These are phyloP conservation scores for Drosophila kikkawai DNA, from an alignment of 1,140 invertebrate species.

Conservation along the genomic window DNA sequence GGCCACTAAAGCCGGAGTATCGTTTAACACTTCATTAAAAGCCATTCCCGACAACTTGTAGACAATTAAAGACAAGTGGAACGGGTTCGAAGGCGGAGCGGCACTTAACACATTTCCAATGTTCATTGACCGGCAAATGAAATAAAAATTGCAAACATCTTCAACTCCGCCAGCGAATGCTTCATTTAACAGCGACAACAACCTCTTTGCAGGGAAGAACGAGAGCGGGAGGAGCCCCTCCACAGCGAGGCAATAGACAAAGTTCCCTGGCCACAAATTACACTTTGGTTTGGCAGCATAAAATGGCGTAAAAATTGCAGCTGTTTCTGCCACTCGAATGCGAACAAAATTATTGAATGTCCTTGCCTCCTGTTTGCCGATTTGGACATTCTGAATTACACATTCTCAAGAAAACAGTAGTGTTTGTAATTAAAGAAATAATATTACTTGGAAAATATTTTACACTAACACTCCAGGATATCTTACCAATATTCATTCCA, in stretches of 20 bases:
- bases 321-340: conserved; percentile 64
- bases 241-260: conserved; percentile 71
- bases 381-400: background rate
- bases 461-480: background rate
- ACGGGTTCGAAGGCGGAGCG: background rate
- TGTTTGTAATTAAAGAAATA: background rate
- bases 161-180: conserved; percentile 70
- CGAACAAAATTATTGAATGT: conserved; percentile 77
- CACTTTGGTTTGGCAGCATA: conserved; percentile 74
- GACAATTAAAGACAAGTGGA: conserved; percentile 73
- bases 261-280: conserved; percentile 79
- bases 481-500: background rate
- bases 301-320: conserved; percentile 82
- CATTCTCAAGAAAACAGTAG: background rate
- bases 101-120: conserved; percentile 81
- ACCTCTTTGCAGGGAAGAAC: conserved; percentile 19
- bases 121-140: conserved; percentile 81
- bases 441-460: background rate
- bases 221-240: conserved; percentile 2
- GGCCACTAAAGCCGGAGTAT: conserved; percentile 19
- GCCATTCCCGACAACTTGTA: conserved; percentile 71
- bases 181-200: conserved; percentile 73
- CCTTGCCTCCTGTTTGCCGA: conserved; percentile 30
- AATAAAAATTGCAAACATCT: conserved; percentile 82
- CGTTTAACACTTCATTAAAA: conserved; percentile 79